These are phyloP conservation scores for Caenorhabditis virilis DNA, from an alignment of 2,888 invertebrate genomes.

Conservation along the genomic window DNA sequence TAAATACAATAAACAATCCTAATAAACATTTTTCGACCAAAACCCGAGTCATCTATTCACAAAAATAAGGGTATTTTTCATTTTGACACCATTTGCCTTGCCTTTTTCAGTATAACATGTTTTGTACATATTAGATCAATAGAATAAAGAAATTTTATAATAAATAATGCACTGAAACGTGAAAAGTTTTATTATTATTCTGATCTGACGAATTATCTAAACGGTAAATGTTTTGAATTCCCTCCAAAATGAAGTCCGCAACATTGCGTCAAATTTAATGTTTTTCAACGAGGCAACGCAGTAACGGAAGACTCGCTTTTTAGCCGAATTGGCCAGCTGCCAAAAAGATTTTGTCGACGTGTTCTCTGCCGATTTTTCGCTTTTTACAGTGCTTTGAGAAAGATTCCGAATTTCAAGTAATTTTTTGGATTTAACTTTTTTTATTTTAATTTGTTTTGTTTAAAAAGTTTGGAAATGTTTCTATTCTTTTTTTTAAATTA, in stretches of 20 bases:
- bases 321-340: neutral
- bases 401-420: neutral
- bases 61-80: constrained; percentile 7
- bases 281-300: neutral
- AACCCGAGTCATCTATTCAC: too few relatives aligned
- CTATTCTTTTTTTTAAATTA: constrained; percentile 1
- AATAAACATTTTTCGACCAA: too few relatives aligned
- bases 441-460: neutral
- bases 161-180: too few relatives aligned
- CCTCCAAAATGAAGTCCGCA: neutral
- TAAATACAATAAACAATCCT: too few relatives aligned
- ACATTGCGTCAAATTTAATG: neutral
- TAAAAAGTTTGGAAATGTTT: neutral
- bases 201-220: too few relatives aligned
- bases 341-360: constrained; percentile 1
- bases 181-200: too few relatives aligned
- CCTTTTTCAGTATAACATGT: neutral
- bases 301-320: neutral
- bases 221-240: too few relatives aligned
- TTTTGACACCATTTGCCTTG: constrained; percentile 2
- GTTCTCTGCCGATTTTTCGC: neutral
- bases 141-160: too few relatives aligned
- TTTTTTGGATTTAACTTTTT: neutral
- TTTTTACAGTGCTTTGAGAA: neutral
- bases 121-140: constrained; percentile 2